These are phyloP conservation scores for Calliphora vomitoria DNA, from an alignment of 2,888 invertebrate species.

Conservation along the genomic window DNA sequence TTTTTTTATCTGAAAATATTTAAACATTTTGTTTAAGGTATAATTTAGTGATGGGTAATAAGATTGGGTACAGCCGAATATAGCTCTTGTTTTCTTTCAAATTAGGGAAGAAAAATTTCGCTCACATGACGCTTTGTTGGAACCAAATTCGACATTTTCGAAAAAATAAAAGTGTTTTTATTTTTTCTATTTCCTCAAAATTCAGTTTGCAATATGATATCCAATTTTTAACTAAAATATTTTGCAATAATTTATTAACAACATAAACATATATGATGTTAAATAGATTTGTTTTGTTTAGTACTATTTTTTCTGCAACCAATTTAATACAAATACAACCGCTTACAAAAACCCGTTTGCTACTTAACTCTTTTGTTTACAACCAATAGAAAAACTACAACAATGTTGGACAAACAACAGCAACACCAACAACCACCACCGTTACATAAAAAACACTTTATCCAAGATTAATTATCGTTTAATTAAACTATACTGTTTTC, in stretches of 20 bases:
- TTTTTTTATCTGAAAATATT: too few relatives aligned
- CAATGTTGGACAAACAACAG: not conserved
- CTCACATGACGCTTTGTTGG: too few relatives aligned
- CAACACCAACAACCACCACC: slow-evolving; percentile 5
- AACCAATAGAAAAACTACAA: not conserved
- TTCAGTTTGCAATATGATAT: not conserved
- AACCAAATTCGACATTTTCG: too few relatives aligned
- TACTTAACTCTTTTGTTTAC: slow-evolving; percentile 70
- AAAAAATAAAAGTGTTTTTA: too few relatives aligned
- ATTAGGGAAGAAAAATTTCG: too few relatives aligned
- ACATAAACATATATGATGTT: slow-evolving; percentile 48
- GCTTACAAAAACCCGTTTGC: slow-evolving; percentile 63
- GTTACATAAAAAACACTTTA: not conserved
- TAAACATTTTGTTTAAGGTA: too few relatives aligned
- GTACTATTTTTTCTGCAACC: not conserved
- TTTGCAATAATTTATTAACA: slow-evolving; percentile 64
- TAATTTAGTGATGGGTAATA: too few relatives aligned
- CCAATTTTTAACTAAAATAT: slow-evolving; percentile 6
- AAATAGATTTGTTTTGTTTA: slow-evolving; percentile 29
- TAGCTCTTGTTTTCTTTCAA: too few relatives aligned
- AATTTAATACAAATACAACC: not conserved
- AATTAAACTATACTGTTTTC: slow-evolving; percentile 47
- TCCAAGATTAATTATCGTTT: slow-evolving; percentile 62
- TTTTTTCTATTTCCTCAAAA: too few relatives aligned
- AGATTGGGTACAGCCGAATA: too few relatives aligned